Evolutionary conservation across 23 tunicate species (phyloP), one percentile per base, ranked within the genome.

Genomic region (Phallusia fumigata): DNA sequence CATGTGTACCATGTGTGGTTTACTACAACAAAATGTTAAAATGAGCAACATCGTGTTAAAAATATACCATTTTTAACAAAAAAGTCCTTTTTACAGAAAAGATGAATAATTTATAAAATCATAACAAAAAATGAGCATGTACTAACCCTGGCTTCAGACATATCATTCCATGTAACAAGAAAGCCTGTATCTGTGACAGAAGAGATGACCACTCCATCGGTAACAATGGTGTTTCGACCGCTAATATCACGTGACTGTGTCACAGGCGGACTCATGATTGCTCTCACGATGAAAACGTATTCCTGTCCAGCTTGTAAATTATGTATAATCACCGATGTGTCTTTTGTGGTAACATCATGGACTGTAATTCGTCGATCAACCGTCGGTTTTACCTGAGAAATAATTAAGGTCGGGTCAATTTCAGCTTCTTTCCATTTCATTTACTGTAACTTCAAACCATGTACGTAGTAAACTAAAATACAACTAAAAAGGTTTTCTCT

Each of bases 91-190:
- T 10, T 5, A 40, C 47, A 40, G 10, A 40, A 40, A 3, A 10
- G 47, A 10, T 40, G 10, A 40, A 40, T 5, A 40, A 40, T 3
- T 40, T 40, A 40, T 40, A 13, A 58, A 22, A 58, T 8, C 15
- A 8, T 6, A 58, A 13, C 69, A 58, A 58, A 58, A 11, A 2
- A 18, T 2, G 33, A 74, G 16, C 2, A 19, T 28, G 78, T 33
- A 5, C 81, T 76, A 52, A 84, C 87, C 81, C 31, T 44, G 51
- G 87, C 87, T 18, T 76, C 58, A 5, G 6, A 5, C 24, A 18
- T 44, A 22, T 32, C 0, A n/a, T 18, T 35, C 87, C 87, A 84
- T 13, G 33, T 40, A 31, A 84, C 87, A 35, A 65, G 75, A 35
- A 84, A 84, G 10, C 87, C 45, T 34, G 12, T 18, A 19, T 76